Conservation (phyloP, 2,888 invertebrate genomes). For the Plebejus anna region DNA sequence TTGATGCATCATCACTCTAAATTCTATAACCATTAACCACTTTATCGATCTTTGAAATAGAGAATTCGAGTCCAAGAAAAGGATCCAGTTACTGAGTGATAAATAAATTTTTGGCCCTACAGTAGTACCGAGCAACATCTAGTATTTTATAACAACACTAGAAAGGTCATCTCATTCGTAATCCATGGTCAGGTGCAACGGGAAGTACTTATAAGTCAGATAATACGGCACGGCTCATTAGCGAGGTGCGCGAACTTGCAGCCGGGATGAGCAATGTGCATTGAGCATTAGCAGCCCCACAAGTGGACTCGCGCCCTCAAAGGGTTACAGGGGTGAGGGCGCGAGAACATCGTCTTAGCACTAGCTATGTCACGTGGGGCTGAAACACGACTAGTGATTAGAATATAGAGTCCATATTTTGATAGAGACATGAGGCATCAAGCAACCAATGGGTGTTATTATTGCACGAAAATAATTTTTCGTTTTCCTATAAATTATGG, state of each 20-base stretch:
- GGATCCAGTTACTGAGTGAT: no score
- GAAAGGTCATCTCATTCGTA: neutral
- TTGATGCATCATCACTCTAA: no score
- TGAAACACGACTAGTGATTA: neutral
- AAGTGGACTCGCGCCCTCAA: constrained; percentile 13
- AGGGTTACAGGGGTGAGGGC: constrained; percentile 12
- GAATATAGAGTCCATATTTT: no score
- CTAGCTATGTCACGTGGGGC: neutral
- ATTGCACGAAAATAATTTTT: no score
- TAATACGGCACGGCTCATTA: neutral
- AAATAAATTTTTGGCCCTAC: no score
- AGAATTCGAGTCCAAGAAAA: no score
- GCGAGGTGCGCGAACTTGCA: neutral
- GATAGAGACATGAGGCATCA: no score
- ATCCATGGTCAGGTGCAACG: neutral
- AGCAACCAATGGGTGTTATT: no score
- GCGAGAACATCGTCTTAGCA: neutral
- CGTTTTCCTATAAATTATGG: no score
- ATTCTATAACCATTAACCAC: no score
- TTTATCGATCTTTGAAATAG: no score
- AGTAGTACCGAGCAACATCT: no score
- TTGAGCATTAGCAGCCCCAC: constrained; percentile 13
- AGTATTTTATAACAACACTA: neutral
- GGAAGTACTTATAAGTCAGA: neutral
- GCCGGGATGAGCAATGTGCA: neutral